Evolutionary conservation across 64 coral and sea anemone genomes (phyloP).

Genomic region (Dendrophyllia cribrosa): DNA sequence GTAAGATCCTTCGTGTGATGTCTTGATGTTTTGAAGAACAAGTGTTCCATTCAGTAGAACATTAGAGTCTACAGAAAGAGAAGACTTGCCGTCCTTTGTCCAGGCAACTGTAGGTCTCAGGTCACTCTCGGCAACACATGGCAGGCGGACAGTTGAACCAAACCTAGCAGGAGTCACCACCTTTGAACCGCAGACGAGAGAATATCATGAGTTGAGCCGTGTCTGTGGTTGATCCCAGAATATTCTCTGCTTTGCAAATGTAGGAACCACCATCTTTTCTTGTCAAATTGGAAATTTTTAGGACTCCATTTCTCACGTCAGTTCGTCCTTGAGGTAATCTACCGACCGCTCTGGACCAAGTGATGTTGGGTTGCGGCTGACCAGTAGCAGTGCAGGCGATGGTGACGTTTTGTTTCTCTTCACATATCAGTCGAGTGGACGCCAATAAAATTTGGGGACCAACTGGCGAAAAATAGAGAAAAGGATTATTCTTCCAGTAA

Average conservation of each 20-base stretch:
- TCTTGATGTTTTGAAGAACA: not conserved
- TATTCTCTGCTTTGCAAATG: not conserved
- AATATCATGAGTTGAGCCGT: conserved; percentile 6
- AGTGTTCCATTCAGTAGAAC: not conserved
- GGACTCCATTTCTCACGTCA: not conserved
- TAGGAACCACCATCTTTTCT: not conserved
- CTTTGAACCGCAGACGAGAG: not conserved
- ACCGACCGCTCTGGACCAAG: conserved; percentile 18
- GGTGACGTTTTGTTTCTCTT: not conserved
- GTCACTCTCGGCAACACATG: not conserved
- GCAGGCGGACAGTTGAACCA: not conserved
- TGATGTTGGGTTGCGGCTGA: conserved; percentile 33
- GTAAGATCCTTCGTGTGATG: not conserved
- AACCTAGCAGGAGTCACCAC: not conserved
- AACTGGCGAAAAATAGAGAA: not conserved
- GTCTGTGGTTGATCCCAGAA: not conserved
- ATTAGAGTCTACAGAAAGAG: not conserved
- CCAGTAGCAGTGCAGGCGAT: conserved; percentile 49
- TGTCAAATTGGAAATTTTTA: not conserved
- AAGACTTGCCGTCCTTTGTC: not conserved
- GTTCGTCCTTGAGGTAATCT: not conserved
- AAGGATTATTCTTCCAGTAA: too few relatives aligned
- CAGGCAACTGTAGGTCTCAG: not conserved
- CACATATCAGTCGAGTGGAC: not conserved
- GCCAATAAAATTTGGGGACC: not conserved